Conservation (phyloP, 2,797 vertebrate species). For the Serranus cabrilla region DNA sequence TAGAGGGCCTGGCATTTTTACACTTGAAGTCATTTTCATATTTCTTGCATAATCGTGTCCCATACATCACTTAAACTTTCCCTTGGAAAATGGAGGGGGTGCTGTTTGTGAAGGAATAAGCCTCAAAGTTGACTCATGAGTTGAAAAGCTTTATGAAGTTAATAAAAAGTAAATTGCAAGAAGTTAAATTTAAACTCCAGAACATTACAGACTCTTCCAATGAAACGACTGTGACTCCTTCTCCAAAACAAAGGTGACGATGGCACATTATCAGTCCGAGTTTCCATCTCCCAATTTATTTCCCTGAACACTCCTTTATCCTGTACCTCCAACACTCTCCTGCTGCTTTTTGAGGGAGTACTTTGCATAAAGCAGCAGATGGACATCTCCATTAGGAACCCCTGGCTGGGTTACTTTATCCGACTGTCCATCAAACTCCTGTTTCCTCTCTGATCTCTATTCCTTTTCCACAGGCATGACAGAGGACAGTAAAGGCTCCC, state of each 20-base stretch:
- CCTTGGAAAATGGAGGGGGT: constrained; percentile 1
- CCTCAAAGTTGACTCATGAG: not conserved
- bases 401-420: constrained; percentile 62
- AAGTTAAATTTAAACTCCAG: constrained; percentile 15
- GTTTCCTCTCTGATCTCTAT: constrained; percentile 64
- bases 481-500: constrained; percentile 48
- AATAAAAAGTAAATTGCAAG: constrained; percentile 23
- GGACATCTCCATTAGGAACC: constrained; percentile 74
- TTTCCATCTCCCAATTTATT: constrained; percentile 14
- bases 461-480: constrained; percentile 57
- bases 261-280: constrained; percentile 15
- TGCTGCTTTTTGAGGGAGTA: constrained; percentile 42
- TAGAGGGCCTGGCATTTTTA: constrained; percentile 71
- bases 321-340: constrained; percentile 15
- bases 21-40: constrained; percentile 73
- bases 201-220: constrained; percentile 18
- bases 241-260: constrained; percentile 37
- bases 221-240: constrained; percentile 15
- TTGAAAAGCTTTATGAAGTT: constrained; percentile 32
- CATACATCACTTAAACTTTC: constrained; percentile 64
- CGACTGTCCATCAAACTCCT: constrained; percentile 75
- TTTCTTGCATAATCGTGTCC: constrained; percentile 74
- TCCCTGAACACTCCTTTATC: constrained; percentile 29
- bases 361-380: constrained; percentile 74
- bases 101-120: constrained; percentile 18